Conservation (phyloP, 92 coral and sea anemone genomes). For the Pocillopora grandis region DNA sequence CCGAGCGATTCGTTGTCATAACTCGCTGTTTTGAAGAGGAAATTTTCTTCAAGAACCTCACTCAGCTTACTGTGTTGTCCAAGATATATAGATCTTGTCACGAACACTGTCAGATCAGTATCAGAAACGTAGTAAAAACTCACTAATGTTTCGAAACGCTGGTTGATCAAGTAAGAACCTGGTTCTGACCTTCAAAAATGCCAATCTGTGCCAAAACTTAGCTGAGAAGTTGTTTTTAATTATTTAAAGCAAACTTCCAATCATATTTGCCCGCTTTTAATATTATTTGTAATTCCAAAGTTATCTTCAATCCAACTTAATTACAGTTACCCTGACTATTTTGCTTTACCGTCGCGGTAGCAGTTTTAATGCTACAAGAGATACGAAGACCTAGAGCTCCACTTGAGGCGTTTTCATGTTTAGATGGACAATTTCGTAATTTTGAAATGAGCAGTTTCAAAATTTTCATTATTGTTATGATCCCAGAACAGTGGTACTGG, state of each 20-base stretch:
- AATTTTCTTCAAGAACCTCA: too few species aligned
- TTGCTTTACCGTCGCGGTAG: not conserved
- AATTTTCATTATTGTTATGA: too few species aligned
- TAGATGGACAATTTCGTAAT: not conserved
- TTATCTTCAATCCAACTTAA: not conserved
- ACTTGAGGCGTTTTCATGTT: not conserved
- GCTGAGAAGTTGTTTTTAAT: not conserved
- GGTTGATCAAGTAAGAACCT: not conserved
- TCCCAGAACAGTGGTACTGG: too few species aligned
- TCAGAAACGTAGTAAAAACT: too few species aligned
- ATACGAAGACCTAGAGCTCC: not conserved
- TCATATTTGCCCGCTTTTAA: not conserved
- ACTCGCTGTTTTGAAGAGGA: too few species aligned
- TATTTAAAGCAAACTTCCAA: not conserved
- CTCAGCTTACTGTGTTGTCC: too few species aligned
- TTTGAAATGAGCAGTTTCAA: not conserved
- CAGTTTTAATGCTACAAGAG: not conserved
- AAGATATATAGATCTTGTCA: too few species aligned
- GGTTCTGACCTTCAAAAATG: not conserved
- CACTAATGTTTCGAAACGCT: not conserved
- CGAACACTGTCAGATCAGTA: too few species aligned
- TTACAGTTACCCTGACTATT: not conserved
- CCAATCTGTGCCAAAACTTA: not conserved
- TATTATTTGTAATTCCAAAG: not conserved
- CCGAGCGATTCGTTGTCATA: too few species aligned